These are phyloP conservation scores for Clarias magur DNA, from an alignment of 2,113 vertebrate genomes.

Conservation along the genomic window DNA sequence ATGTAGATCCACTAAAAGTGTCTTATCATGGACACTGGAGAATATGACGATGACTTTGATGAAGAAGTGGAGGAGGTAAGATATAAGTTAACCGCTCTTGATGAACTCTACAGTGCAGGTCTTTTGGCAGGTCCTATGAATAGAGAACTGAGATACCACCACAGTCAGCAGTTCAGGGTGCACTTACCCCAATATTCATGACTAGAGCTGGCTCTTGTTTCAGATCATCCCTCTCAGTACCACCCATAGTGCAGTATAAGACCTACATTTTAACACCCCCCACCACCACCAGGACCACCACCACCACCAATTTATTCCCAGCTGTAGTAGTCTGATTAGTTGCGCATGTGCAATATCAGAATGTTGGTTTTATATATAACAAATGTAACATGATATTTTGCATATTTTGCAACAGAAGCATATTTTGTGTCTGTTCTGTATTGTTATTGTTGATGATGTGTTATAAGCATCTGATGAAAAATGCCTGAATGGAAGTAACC, in stretches of 20 bases:
- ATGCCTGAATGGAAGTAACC: constrained; percentile 54
- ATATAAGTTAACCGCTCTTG: neutral
- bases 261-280: neutral
- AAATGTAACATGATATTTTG: neutral
- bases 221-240: constrained; percentile 55
- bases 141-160: constrained; percentile 63
- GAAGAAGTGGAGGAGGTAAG: constrained; percentile 81
- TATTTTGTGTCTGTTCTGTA: neutral
- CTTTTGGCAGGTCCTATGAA: constrained; percentile 63
- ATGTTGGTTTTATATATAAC: neutral
- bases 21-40: constrained; percentile 68
- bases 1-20: constrained; percentile 63
- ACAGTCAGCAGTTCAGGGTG: constrained; percentile 71
- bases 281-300: neutral
- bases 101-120: constrained; percentile 26
- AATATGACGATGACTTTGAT: constrained; percentile 63
- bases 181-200: constrained; percentile 53
- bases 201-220: constrained; percentile 65
- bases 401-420: too few relatives aligned
- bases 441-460: neutral
- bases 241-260: constrained; percentile 22
- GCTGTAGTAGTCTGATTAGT: neutral
- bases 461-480: constrained; percentile 12
- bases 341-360: neutral
- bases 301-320: neutral